Base-by-base conservation (phyloP, 2,888 invertebrate genomes). In the Caenorhabditis panamensis region DNA sequence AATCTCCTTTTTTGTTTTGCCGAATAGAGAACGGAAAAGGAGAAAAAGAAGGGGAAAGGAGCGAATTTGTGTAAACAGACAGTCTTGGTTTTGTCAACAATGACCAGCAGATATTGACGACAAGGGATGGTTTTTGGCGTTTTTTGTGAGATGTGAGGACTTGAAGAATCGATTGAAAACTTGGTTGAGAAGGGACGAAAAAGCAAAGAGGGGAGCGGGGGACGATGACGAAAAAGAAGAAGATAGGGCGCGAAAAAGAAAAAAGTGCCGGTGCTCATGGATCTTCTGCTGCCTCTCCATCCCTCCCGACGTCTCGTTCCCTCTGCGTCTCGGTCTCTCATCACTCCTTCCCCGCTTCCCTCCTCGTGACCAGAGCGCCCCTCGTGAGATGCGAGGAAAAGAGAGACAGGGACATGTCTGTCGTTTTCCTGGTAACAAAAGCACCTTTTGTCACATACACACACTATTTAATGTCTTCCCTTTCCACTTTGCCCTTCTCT, bases 311-410 rank as follows among this genome's bases (percentile, higher is more conserved):
- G 4, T 16, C 20, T 49, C 37, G 8, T n/a, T 44, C 56, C 18
- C 66, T 51, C 69, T 61, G 47, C 47, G 67, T 59, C 61, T 61
- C 68, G 28, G 20, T 31, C n/a, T 20, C 37, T 37, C 58, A 28
- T 20, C 36, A 31, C 37, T 59, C 16, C 13, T 9, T 53, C 8
- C 61, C 49, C 58, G 22, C 41, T 26, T 68, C 59, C 68, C 69
- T 69, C 68, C 69, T 69, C 69, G 69, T 69, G 69, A 69, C 69
- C 24, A 61, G 16, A 13, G 26, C 47, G 22, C 16, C 22, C 28
- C 24, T 31, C 31, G 49, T 49, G 51, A 49, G 47, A 63, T 18
- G 31, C 18, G 44, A 22, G 20, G 26, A 63, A 6, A 18, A 9
- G 28, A 51, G 37, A 51, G 37, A 37, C 41, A 24, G 53, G 49